phyloP scores from a whole-genome alignment of 1,140 invertebrate species.

The Leptinotarsa lineolata region DNA sequence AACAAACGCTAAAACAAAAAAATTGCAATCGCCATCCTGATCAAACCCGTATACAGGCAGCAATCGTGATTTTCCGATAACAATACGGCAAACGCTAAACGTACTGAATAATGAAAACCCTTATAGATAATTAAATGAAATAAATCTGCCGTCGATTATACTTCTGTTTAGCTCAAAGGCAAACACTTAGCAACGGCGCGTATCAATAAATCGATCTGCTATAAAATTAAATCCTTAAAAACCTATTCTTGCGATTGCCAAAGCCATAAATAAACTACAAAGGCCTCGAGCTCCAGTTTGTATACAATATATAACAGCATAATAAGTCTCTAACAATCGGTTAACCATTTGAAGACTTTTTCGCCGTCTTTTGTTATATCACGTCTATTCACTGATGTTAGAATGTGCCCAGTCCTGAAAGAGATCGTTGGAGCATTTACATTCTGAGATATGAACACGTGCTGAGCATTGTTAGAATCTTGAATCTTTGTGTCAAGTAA shows the following conservation, averaged over 20 bases:
- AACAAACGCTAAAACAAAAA: slow-evolving; percentile 3
- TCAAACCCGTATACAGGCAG: slow-evolving; percentile 1
- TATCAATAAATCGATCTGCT: slow-evolving; percentile 25
- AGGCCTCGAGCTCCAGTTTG: slow-evolving; percentile 31
- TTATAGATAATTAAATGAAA: slow-evolving; percentile 24
- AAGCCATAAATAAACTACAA: slow-evolving; percentile 30
- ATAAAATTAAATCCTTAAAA: slow-evolving; percentile 35
- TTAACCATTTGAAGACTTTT: slow-evolving; percentile 37
- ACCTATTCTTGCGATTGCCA: slow-evolving; percentile 27
- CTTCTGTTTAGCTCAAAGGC: slow-evolving; percentile 24
- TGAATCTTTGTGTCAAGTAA: slow-evolving; percentile 24
- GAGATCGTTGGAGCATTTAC: slow-evolving; percentile 11
- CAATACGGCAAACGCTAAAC: slow-evolving; percentile 1
- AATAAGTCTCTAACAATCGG: slow-evolving; percentile 39
- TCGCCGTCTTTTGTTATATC: slow-evolving; percentile 32
- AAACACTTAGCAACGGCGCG: slow-evolving; percentile 15
- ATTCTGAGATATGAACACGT: slow-evolving; percentile 31
- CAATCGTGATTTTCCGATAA: slow-evolving; percentile 1
- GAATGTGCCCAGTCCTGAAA: background rate
- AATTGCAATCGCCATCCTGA: background rate
- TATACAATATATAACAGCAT: slow-evolving; percentile 39
- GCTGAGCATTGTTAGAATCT: slow-evolving; percentile 21
- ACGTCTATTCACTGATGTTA: slow-evolving; percentile 26
- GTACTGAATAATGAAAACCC: slow-evolving; percentile 18
- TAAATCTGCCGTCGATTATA: slow-evolving; percentile 21